Conservation (phyloP, 2,888 invertebrate species). For the Rhingia campestris region DNA sequence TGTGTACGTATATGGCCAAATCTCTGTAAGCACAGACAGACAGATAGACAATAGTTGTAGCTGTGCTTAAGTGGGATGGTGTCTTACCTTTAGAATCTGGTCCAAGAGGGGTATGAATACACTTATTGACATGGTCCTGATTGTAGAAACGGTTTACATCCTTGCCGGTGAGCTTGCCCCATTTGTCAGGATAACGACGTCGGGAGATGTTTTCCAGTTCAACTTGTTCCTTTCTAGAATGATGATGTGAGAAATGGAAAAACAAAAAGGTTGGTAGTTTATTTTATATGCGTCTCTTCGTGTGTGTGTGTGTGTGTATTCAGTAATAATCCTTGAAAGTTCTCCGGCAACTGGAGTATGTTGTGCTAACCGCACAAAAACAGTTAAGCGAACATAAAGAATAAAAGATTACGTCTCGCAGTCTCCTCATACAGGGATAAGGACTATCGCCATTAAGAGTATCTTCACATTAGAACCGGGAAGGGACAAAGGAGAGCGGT, state of each 20-base stretch:
- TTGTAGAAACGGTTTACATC: slow-evolving; percentile 79
- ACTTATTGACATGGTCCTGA: slow-evolving; percentile 78
- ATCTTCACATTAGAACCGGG: background rate
- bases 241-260: slow-evolving; percentile 17
- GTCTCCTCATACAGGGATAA: background rate
- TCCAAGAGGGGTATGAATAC: slow-evolving; percentile 37
- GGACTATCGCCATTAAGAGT: background rate
- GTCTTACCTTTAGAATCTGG: slow-evolving; percentile 50
- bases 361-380: too few relatives aligned
- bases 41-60: slow-evolving; percentile 16
- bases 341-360: background rate
- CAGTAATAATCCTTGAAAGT: slow-evolving; percentile 21
- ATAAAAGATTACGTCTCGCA: slow-evolving; percentile 15
- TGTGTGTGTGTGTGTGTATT: background rate
- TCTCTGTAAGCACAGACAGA: slow-evolving; percentile 71
- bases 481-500: slow-evolving; percentile 24
- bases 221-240: slow-evolving; percentile 82
- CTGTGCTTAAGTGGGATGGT: background rate
- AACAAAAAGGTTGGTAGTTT: slow-evolving; percentile 1
- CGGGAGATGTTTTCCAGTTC: slow-evolving; percentile 79
- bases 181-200: slow-evolving; percentile 78
- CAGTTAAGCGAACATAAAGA: slow-evolving; percentile 26
- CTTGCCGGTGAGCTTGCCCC: slow-evolving; percentile 77
- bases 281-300: background rate
- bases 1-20: slow-evolving; percentile 76